phyloP scores from a whole-genome alignment of 2,888 invertebrate genomes.

The Kryphioiulus occultus region DNA sequence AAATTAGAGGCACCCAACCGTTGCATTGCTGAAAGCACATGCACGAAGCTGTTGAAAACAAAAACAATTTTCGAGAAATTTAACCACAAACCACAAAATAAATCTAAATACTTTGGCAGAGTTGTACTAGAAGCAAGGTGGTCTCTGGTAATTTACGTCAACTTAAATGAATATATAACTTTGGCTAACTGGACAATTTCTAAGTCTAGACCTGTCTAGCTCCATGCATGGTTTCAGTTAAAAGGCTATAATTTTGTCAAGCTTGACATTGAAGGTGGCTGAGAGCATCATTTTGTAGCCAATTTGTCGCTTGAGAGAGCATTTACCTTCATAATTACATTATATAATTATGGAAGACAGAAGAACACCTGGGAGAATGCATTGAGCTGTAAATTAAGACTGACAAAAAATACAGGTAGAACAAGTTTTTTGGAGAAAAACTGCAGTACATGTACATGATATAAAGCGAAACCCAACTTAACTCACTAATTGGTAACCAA shows the following conservation, averaged over 20 bases:
- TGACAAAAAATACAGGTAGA: too few relatives aligned
- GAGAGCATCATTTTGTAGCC: not conserved
- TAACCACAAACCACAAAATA: too few relatives aligned
- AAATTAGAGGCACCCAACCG: not conserved
- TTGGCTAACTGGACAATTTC: not conserved
- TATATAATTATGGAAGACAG: not conserved
- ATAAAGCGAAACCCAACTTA: too few relatives aligned
- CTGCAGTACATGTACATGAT: too few relatives aligned
- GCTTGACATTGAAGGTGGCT: not conserved
- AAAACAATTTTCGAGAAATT: too few relatives aligned
- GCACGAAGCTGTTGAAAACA: not conserved
- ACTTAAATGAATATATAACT: too few relatives aligned
- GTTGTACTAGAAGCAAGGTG: not conserved
- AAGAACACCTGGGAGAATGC: too few relatives aligned
- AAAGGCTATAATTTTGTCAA: not conserved
- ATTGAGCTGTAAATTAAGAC: too few relatives aligned
- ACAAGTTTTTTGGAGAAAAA: too few relatives aligned
- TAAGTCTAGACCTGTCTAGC: not conserved
- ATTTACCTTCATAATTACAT: not conserved
- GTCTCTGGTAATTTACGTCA: not conserved
- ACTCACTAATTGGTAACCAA: too few relatives aligned
- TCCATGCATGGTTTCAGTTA: not conserved
- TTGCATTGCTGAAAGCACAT: not conserved
- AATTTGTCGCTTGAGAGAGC: not conserved
- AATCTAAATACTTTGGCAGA: too few relatives aligned